These are phyloP conservation scores for Nycteola revayana DNA, from an alignment of 2,888 invertebrate species.

Conservation along the genomic window DNA sequence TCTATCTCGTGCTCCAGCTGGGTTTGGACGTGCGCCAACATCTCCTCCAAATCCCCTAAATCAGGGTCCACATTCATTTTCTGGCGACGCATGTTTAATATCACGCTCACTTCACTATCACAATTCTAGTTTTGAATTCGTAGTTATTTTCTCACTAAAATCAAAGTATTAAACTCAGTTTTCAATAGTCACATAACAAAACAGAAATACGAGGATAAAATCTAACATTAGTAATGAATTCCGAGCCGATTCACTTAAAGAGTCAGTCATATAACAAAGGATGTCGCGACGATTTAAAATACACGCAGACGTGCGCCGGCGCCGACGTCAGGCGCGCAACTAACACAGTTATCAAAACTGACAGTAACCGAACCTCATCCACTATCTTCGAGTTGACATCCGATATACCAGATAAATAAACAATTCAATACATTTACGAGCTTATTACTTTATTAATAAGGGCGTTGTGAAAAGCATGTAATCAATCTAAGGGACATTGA, in stretches of 20 bases:
- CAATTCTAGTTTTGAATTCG: too few relatives aligned
- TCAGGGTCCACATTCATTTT: slow-evolving; percentile 70
- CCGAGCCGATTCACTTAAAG: not conserved
- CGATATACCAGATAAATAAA: slow-evolving; percentile 33
- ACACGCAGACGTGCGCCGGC: slow-evolving; percentile 38
- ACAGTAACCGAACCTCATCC: slow-evolving; percentile 37
- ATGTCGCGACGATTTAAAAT: slow-evolving; percentile 6
- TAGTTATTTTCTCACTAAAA: slow-evolving; percentile 4
- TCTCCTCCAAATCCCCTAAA: slow-evolving; percentile 72
- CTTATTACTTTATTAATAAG: slow-evolving; percentile 22
- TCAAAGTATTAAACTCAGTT: slow-evolving; percentile 16
- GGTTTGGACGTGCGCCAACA: slow-evolving; percentile 73
- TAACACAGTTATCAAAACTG: slow-evolving; percentile 42
- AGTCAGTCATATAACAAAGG: slow-evolving; percentile 1
- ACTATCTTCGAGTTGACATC: slow-evolving; percentile 52
- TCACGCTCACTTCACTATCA: slow-evolving; percentile 31
- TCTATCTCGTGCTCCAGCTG: slow-evolving; percentile 75
- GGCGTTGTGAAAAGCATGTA: slow-evolving; percentile 5
- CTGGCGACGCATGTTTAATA: slow-evolving; percentile 60
- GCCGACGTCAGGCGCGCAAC: slow-evolving; percentile 36
- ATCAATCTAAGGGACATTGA: slow-evolving; percentile 31
- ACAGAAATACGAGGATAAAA: not conserved
- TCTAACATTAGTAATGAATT: not conserved
- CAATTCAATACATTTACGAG: slow-evolving; percentile 23
- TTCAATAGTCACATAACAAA: slow-evolving; percentile 6